phyloP scores from a whole-genome alignment of 2,888 invertebrate species.

The Odontocolon sp. region DNA sequence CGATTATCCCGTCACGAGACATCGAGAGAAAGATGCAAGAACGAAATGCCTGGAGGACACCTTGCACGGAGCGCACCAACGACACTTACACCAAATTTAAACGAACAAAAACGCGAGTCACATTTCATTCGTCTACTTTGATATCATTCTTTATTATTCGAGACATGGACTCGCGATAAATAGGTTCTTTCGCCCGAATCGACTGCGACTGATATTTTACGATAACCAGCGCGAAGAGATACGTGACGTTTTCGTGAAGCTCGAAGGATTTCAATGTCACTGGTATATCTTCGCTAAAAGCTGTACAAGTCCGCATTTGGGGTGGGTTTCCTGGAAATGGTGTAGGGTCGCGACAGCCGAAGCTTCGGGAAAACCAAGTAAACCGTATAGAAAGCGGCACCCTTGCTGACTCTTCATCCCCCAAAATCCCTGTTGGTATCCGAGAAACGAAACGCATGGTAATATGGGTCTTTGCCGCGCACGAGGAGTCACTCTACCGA shows the following conservation, averaged over 20 bases:
- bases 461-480: constrained; percentile 59
- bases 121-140: too few species aligned
- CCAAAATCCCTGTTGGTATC: constrained; percentile 8
- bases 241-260: background rate
- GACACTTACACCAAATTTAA: background rate
- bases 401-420: constrained; percentile 29
- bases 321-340: constrained; percentile 10
- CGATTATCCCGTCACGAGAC: constrained; percentile 40
- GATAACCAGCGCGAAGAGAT: too few species aligned
- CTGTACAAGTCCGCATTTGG: background rate
- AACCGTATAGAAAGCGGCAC: background rate
- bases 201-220: too few species aligned
- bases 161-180: too few species aligned
- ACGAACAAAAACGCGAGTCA: too few species aligned
- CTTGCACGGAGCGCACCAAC: too few species aligned
- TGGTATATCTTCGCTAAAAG: constrained; percentile 6
- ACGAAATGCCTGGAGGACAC: background rate
- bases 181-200: too few species aligned
- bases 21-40: background rate
- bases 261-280: constrained; percentile 13
- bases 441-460: constrained; percentile 47
- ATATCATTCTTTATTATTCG: too few species aligned
- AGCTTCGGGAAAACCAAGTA: background rate
- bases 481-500: constrained; percentile 31
- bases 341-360: constrained; percentile 1